These are phyloP conservation scores for Muntiacus muntjak DNA, from an alignment of 2,113 vertebrate genomes.

Conservation along the genomic window DNA sequence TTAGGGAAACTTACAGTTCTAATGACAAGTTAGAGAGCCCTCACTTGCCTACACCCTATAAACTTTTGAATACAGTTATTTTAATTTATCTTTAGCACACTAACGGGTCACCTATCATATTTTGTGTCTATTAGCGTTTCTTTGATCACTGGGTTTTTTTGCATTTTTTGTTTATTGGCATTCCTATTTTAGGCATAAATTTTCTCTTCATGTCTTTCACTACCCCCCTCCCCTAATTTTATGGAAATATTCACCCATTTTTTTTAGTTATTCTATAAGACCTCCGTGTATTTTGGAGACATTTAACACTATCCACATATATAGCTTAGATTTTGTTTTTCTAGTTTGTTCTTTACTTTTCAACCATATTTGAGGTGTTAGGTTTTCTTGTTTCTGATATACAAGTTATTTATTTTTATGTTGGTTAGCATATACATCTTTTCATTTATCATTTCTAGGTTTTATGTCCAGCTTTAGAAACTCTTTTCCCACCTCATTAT, in stretches of 20 bases:
- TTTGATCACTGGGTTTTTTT: background rate
- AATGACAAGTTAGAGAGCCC: background rate
- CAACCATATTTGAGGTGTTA: background rate
- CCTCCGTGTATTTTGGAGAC: background rate
- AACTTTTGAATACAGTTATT: background rate
- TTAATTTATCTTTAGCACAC: background rate
- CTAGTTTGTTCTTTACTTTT: background rate
- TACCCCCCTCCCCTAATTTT: background rate
- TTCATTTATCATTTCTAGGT: background rate
- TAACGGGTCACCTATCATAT: background rate
- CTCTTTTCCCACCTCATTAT: background rate
- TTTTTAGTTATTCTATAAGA: background rate
- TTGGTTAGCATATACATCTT: background rate
- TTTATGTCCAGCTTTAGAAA: constrained; percentile 8
- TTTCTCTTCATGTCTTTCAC: background rate
- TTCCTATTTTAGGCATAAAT: background rate
- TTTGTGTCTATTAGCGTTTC: background rate
- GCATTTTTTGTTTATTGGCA: background rate
- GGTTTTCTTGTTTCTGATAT: background rate
- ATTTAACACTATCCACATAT: background rate
- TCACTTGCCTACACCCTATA: background rate
- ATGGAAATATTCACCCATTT: background rate
- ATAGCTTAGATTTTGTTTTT: background rate
- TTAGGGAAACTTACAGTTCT: background rate
- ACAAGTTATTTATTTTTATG: background rate